Evolutionary conservation across 2,797 vertebrate species (phyloP), one percentile per base, ranked within the genome.

Genomic region (Gymnothorax reevesii): DNA sequence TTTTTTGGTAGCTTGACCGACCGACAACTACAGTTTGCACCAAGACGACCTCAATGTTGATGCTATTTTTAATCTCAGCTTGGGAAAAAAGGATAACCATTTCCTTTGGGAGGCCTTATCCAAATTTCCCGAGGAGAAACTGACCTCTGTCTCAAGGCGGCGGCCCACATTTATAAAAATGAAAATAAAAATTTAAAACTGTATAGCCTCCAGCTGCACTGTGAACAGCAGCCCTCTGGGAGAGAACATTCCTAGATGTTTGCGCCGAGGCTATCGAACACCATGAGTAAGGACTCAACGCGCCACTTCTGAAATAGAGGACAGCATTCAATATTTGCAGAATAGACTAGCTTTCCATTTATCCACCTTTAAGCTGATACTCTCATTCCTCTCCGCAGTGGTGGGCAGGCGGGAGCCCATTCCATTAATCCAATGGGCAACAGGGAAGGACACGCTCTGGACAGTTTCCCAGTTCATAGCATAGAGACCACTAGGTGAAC

Each of bases 251-350:
- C 25, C 25, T 55, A 85, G 49, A 84, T 54, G 71, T 33, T 17
- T 57, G 49, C 7, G 4, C 84, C 59, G 84, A 75, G 17, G 54
- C 54, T 85, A 55, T 49, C 42, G 75, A 85, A 73, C 54, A 75
- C 62, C 83, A 52, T 66, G 7, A 25, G 69, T 27, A 9, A 15
- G 3, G 71, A 4, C n/a, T 75, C 42, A 59, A 33, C 55, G 27
- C 27, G 3, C 4, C 0, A 57, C 10, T 71, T 55, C 66, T 75
- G 52, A 84, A 20, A 73, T 17, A 12, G 13, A 55, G 10, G 27
- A 77, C 17, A 6, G 42, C 42, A 12, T 5, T 12, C 8, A 15
- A 13, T 25, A 25, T 73, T 73, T 13, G 69, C 25, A 12, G 27
- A 73, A 73, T 42, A 27, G 9, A 73, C 33, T 42, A 42, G 33